A percentile compares a stretch with the other conserved stretches of the same genome.
These are phyloP conservation scores for Scomberomorus guttatus DNA, from an alignment of 2,797 vertebrate species.

Conservation along the genomic window DNA sequence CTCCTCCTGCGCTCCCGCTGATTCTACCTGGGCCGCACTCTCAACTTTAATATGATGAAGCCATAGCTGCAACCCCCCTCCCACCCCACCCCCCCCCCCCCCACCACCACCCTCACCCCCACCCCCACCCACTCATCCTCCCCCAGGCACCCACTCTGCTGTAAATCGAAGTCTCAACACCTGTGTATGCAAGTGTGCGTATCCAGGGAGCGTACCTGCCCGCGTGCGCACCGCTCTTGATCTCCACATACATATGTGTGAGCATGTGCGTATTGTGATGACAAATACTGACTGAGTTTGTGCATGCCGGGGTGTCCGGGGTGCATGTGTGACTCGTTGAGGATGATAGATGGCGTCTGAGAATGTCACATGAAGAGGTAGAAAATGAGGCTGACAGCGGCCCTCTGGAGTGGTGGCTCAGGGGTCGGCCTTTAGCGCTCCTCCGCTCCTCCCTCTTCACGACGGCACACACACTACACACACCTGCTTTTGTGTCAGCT, in stretches of 20 bases:
- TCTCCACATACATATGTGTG: constrained; percentile 14
- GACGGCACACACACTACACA: constrained; percentile 7
- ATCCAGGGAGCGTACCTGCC: constrained; percentile 31
- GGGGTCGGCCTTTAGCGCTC: constrained; percentile 62
- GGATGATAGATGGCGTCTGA: constrained; percentile 71
- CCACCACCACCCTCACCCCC: background rate
- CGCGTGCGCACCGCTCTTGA: constrained; percentile 5
- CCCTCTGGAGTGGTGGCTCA: constrained; percentile 69
- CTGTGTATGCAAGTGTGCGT: constrained; percentile 44
- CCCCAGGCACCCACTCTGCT: constrained; percentile 13
- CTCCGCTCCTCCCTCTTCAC: constrained; percentile 44
- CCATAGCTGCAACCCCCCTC: constrained; percentile 51
- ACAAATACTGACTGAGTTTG: background rate
- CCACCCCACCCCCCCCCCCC: background rate
- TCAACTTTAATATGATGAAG: constrained; percentile 79
- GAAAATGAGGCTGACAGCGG: constrained; percentile 72
- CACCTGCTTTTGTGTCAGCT: constrained; percentile 29
- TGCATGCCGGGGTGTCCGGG: background rate
- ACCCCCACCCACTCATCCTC: background rate
- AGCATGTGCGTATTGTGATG: constrained; percentile 19
- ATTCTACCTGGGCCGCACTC: constrained; percentile 54
- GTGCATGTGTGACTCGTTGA: constrained; percentile 53
- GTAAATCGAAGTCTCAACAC: constrained; percentile 61
- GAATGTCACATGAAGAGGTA: constrained; percentile 73
- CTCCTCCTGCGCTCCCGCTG: constrained; percentile 44